A percentile compares a stretch with the other conserved stretches of the same genome.
These are phyloP conservation scores for Patella caerulea DNA, from an alignment of 2,888 invertebrate genomes.

Conservation along the genomic window DNA sequence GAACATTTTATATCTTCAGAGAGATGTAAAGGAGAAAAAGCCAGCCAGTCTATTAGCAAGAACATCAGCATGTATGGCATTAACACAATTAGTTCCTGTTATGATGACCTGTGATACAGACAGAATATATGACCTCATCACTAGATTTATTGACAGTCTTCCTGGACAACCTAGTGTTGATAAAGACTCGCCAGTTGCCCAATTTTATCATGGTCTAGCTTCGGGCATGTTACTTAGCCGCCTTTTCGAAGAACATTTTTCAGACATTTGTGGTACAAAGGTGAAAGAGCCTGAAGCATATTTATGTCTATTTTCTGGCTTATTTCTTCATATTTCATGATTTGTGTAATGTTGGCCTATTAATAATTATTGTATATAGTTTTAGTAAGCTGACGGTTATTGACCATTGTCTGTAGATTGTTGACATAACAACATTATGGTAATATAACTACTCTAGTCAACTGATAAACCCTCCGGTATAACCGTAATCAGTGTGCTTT, in stretches of 20 bases:
- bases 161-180: slow-evolving; percentile 49
- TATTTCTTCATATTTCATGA: no score
- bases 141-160: slow-evolving; percentile 42
- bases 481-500: no score
- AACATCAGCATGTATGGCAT: slow-evolving; percentile 53
- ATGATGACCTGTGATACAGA: slow-evolving; percentile 48
- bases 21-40: slow-evolving; percentile 48
- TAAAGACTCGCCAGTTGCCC: slow-evolving; percentile 48
- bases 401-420: neutral
- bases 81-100: slow-evolving; percentile 53
- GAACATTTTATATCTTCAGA: slow-evolving; percentile 36
- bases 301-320: no score
- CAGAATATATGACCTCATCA: slow-evolving; percentile 46
- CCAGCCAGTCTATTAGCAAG: slow-evolving; percentile 58
- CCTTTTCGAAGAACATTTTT: slow-evolving; percentile 59
- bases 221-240: slow-evolving; percentile 55
- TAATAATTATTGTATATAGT: neutral
- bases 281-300: slow-evolving; percentile 31
- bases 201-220: slow-evolving; percentile 54
- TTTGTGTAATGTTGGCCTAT: no score
- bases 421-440: no score
- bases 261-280: slow-evolving; percentile 58
- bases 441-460: no score
- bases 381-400: neutral
- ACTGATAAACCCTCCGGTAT: no score